Conservation (phyloP, 2,888 invertebrate genomes). For the Nomada fabriciana region DNA sequence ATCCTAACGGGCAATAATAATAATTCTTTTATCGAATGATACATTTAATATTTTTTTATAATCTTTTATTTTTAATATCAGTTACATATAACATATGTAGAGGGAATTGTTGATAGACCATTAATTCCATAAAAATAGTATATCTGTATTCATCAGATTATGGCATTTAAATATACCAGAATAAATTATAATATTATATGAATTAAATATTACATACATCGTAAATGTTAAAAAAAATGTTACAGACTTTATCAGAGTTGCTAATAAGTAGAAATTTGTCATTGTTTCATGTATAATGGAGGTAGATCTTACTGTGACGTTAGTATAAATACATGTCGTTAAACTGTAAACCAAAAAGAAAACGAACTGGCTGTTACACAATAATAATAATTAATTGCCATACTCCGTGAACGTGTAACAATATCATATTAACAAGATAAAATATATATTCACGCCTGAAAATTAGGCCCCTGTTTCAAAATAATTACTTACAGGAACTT, state of each 20-base stretch:
- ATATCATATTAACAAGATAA: no score
- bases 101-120: slow-evolving; percentile 3
- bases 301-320: slow-evolving; percentile 30
- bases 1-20: neutral
- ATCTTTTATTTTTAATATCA: slow-evolving; percentile 21
- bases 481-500: slow-evolving; percentile 47
- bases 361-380: neutral
- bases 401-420: neutral
- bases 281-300: slow-evolving; percentile 15
- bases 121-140: slow-evolving; percentile 33
- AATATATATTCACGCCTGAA: neutral
- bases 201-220: neutral
- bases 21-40: neutral
- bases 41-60: slow-evolving; percentile 11
- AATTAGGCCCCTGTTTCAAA: slow-evolving; percentile 8
- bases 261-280: neutral
- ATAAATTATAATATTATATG: slow-evolving; percentile 27
- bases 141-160: neutral
- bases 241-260: slow-evolving; percentile 12
- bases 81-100: slow-evolving; percentile 21
- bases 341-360: neutral
- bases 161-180: slow-evolving; percentile 12
- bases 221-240: neutral
- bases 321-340: neutral
- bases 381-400: slow-evolving; percentile 10